Percentiles rank a stretch among this genome's conserved stretches.
These are phyloP conservation scores for Polyommatus icarus DNA, from an alignment of 2,888 invertebrate species.

Conservation along the genomic window DNA sequence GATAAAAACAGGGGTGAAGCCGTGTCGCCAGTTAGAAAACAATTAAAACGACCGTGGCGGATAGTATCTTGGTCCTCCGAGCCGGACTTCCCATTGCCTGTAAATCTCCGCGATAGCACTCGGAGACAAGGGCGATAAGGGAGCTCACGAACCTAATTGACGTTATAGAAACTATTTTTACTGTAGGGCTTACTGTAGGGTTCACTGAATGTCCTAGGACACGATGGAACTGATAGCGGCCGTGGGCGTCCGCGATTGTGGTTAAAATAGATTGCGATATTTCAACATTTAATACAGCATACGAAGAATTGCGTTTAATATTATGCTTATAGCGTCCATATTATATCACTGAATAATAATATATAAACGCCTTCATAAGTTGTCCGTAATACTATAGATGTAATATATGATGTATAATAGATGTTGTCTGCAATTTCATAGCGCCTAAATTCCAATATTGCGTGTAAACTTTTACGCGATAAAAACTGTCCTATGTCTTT, in stretches of 20 bases:
- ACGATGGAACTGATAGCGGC: slow-evolving; percentile 52
- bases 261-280: slow-evolving; percentile 32
- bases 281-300: slow-evolving; percentile 7
- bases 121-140: slow-evolving; percentile 60
- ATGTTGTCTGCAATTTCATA: background rate
- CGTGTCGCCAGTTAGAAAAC: slow-evolving; percentile 49
- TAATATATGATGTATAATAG: too few species aligned
- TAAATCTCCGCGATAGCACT: slow-evolving; percentile 69
- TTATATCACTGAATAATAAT: background rate
- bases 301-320: background rate
- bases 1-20: slow-evolving; percentile 9
- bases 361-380: too few species aligned
- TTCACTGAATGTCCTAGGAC: slow-evolving; percentile 49
- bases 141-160: slow-evolving; percentile 70
- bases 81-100: slow-evolving; percentile 57
- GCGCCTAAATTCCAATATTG: background rate
- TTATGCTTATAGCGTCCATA: background rate
- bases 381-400: background rate
- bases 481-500: too few species aligned
- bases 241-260: slow-evolving; percentile 31
- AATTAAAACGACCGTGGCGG: slow-evolving; percentile 46
- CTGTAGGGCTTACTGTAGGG: slow-evolving; percentile 47
- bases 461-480: too few species aligned
- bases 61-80: slow-evolving; percentile 51
- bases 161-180: slow-evolving; percentile 63